A percentile compares a stretch with the other conserved stretches of the same genome.
Conservation (phyloP, 1,140 invertebrate species). For the Oryctes rhinoceros region DNA sequence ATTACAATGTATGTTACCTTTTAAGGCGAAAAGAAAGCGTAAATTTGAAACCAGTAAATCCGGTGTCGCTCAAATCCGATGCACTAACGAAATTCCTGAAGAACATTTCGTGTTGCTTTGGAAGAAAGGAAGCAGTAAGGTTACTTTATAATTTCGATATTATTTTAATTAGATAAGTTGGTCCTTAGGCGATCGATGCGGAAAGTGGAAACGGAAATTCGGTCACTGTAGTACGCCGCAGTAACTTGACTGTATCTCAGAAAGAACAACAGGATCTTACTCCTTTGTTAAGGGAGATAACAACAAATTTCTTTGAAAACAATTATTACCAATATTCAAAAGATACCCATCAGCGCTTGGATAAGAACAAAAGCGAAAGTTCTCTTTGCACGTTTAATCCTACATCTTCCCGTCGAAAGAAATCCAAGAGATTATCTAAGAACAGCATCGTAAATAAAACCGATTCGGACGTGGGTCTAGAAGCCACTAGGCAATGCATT, state of each 20-base stretch:
- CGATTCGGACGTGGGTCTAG: neutral
- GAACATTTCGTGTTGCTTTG: neutral
- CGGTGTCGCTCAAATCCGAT: neutral
- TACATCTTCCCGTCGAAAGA: neutral
- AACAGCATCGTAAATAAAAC: neutral
- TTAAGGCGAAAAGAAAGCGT: neutral
- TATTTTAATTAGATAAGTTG: neutral
- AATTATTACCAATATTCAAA: neutral
- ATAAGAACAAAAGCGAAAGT: slow-evolving; percentile 8
- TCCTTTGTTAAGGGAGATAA: slow-evolving; percentile 12
- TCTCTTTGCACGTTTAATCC: neutral
- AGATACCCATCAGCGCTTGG: neutral
- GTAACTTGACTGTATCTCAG: neutral
- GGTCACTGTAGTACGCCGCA: neutral
- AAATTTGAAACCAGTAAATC: neutral
- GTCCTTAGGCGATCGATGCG: neutral
- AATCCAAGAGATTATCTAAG: neutral
- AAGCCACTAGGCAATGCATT: neutral
- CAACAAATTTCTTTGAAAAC: slow-evolving; percentile 3
- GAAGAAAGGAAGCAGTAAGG: neutral
- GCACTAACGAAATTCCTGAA: neutral
- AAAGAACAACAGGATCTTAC: neutral
- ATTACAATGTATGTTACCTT: neutral
- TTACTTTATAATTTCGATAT: neutral
- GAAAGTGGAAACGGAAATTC: neutral